A percentile compares a stretch with the other conserved stretches of the same genome.
Conservation (phyloP, 64 coral and sea anemone genomes). For the Stylophora pistillata region DNA sequence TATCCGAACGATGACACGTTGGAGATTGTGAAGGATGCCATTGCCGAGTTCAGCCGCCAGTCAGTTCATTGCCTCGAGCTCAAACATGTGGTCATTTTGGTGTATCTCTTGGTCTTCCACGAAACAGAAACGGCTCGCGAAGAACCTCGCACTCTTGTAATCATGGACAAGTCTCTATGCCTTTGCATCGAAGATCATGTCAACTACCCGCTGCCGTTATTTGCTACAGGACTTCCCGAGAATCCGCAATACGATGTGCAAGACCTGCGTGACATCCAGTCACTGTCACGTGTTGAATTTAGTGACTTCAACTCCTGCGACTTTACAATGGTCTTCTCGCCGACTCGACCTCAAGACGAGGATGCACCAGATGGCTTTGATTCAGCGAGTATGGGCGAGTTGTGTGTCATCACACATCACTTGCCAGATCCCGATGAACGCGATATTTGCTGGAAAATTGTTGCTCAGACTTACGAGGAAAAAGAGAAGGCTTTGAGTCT, state of each 20-base stretch:
- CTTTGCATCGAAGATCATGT: constrained; percentile 94
- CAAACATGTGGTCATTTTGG: constrained; percentile 72
- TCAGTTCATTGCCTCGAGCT: constrained; percentile 65
- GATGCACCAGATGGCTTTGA: constrained; percentile 65
- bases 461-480: constrained; percentile 95
- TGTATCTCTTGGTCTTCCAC: constrained; percentile 89
- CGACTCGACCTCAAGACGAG: constrained; percentile 22
- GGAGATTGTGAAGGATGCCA: constrained; percentile 86
- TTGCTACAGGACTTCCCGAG: constrained; percentile 90
- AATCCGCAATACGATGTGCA: constrained; percentile 78
- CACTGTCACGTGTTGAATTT: constrained; percentile 90
- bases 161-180: constrained; percentile 87
- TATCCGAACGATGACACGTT: constrained; percentile 92
- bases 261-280: constrained; percentile 75
- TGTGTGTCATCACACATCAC: constrained; percentile 83
- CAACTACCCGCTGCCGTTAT: constrained; percentile 88
- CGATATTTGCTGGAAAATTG: constrained; percentile 79
- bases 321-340: constrained; percentile 87
- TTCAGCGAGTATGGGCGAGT: constrained; percentile 84
- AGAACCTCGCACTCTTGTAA: constrained; percentile 82
- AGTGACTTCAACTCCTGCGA: constrained; percentile 92
- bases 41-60: constrained; percentile 72
- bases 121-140: constrained; percentile 41
- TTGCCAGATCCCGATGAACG: constrained; percentile 3
- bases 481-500: constrained; percentile 93